A percentile compares a stretch with the other conserved stretches of the same genome.
Evolutionary conservation across 2,113 vertebrate genomes (phyloP).

Genomic region (Microtus montanus): DNA sequence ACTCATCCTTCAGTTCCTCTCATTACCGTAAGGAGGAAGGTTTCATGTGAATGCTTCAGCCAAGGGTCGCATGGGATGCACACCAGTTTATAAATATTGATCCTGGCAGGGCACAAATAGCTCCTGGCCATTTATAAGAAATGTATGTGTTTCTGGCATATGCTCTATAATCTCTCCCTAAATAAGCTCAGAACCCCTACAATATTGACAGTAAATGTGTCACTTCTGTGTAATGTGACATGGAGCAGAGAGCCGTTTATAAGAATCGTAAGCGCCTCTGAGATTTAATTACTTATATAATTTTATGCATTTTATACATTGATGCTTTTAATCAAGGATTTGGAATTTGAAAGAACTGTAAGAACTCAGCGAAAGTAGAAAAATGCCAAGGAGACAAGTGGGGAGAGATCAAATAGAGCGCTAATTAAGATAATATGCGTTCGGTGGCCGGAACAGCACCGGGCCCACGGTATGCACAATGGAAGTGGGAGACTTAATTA

Average conservation of each 20-base stretch:
- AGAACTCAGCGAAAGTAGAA: slow-evolving; percentile 50
- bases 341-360: slow-evolving; percentile 55
- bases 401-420: slow-evolving; percentile 49
- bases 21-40: not conserved
- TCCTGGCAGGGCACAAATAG: slow-evolving; percentile 30
- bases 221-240: not conserved
- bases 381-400: slow-evolving; percentile 29
- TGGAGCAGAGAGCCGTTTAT: not conserved
- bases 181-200: slow-evolving; percentile 37
- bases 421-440: slow-evolving; percentile 7
- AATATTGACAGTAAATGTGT: slow-evolving; percentile 43
- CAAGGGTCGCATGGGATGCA: slow-evolving; percentile 26
- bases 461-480: not conserved
- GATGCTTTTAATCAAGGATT: slow-evolving; percentile 63
- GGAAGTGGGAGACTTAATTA: slow-evolving; percentile 30
- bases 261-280: slow-evolving; percentile 29
- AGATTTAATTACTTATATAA: slow-evolving; percentile 66
- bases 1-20: not conserved
- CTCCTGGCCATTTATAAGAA: slow-evolving; percentile 58
- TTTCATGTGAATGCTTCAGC: not conserved
- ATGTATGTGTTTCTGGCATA: slow-evolving; percentile 33
- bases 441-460: not conserved
- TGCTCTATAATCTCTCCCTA: slow-evolving; percentile 53
- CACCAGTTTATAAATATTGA: slow-evolving; percentile 41
- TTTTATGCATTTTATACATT: slow-evolving; percentile 55